Percentiles rank a stretch among this genome's conserved stretches.
These are phyloP conservation scores for Anarsia innoxiella DNA, from an alignment of 2,888 invertebrate species.

Conservation along the genomic window DNA sequence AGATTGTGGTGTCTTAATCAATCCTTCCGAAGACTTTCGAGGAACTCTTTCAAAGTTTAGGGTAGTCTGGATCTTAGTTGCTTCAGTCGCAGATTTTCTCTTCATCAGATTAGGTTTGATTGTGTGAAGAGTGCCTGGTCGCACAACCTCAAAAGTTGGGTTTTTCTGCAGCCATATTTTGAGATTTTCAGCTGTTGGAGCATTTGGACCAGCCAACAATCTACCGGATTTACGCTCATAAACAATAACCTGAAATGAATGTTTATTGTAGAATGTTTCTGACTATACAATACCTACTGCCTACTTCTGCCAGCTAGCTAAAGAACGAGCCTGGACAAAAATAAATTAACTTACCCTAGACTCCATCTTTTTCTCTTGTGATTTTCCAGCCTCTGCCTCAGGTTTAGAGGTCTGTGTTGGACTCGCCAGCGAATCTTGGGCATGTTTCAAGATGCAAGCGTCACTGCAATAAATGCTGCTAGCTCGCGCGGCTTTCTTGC, in stretches of 20 bases:
- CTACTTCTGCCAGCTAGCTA: too few species aligned
- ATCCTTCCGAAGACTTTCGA: constrained; percentile 36
- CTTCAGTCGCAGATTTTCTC: constrained; percentile 40
- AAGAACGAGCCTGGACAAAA: too few species aligned
- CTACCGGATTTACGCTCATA: constrained; percentile 87
- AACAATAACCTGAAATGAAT: constrained; percentile 83
- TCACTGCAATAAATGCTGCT: constrained; percentile 93
- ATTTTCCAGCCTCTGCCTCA: constrained; percentile 37
- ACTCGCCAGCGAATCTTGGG: constrained; percentile 77
- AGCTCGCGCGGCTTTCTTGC: constrained; percentile 83
- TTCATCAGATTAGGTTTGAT: constrained; percentile 49
- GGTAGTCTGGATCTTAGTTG: constrained; percentile 63
- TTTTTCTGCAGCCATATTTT: constrained; percentile 90
- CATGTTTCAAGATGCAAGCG: constrained; percentile 89
- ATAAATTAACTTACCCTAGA: constrained; percentile 59
- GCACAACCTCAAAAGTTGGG: constrained; percentile 90
- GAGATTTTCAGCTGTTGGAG: constrained; percentile 86
- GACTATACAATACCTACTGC: too few species aligned
- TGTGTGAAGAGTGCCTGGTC: constrained; percentile 75
- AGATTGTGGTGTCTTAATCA: constrained; percentile 26
- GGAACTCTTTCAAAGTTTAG: constrained; percentile 63
- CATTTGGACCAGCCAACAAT: constrained; percentile 83
- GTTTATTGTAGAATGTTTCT: too few species aligned
- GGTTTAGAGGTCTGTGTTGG: constrained; percentile 33
- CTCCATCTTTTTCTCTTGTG: constrained; percentile 49